Base-by-base conservation (phyloP, 2,888 invertebrate genomes). In the Drosophila lacicola region DNA sequence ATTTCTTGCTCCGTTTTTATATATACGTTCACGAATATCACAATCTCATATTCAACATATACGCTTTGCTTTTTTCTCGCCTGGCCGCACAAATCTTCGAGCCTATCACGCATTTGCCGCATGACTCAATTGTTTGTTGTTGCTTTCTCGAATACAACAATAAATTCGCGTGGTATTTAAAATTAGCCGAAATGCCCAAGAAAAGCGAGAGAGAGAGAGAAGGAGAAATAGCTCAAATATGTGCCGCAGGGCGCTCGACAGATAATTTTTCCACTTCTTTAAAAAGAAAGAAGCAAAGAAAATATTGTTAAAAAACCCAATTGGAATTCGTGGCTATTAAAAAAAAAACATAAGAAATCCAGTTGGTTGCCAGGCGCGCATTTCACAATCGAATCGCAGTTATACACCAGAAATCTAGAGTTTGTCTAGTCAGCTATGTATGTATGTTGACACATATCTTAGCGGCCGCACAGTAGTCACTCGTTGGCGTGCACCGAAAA, bases 41-140 rank as follows among this genome's bases (percentile, higher is more conserved):
- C 50, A 55, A 37, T 54, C 49, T 25, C 42, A n/a, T 50, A 25
- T 45, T 33, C 44, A 10, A 14, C 54, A 21, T 44, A 10, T 36
- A 19, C 45, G 25, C 6, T 47, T 63, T 41, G 21, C n/a, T 36
- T 17, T 17, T 8, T 63, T n/a, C 36, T 25, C 41, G 50, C 49
- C 51, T 55, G 55, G 55, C 37, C 55, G 36, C 46, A 53, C 25
- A 61, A 33, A 39, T 84, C 60, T 49, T 37, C 49, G 76, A 54
- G 68, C 77, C 64, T 88, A 88, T 85, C 89, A 88, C 87, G 83
- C 87, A 69, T 67, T 54, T 51, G 57, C 58, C 74, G 66, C 83
- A 74, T 83, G 83, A 80, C 69, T 86, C 76, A 74, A 63, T 74
- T 61, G 37, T 29, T 56, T 29, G 60, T 71, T 67, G 61, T 61